A percentile compares a stretch with the other conserved stretches of the same genome.
Evolutionary conservation across 2,797 vertebrate species (phyloP).

Genomic region (Erithacus rubecula): DNA sequence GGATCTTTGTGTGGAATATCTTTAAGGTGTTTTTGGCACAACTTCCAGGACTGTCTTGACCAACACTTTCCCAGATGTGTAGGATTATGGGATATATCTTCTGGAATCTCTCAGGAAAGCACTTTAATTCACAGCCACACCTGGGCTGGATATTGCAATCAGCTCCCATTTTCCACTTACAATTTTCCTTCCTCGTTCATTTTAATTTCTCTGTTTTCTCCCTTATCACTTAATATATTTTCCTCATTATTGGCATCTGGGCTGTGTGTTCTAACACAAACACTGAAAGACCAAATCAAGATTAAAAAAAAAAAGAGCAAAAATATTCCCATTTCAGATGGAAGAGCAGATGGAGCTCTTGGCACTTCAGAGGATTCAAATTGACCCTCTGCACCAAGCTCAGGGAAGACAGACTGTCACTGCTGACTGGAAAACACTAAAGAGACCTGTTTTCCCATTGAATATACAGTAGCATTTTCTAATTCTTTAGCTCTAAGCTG

Average conservation of each 20-base stretch:
- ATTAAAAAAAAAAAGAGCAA: slow-evolving; percentile 73
- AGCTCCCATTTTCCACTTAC: slow-evolving; percentile 23
- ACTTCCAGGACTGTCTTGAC: slow-evolving; percentile 54
- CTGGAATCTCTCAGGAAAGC: slow-evolving; percentile 50
- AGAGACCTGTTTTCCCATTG: slow-evolving; percentile 61
- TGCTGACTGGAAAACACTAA: slow-evolving; percentile 57
- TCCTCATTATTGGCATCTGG: slow-evolving; percentile 72
- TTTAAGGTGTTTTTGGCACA: slow-evolving; percentile 68
- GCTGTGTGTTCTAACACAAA: slow-evolving; percentile 68
- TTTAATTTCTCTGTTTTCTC: slow-evolving; percentile 63
- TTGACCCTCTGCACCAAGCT: slow-evolving; percentile 78
- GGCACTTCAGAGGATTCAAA: slow-evolving; percentile 77
- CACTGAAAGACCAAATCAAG: slow-evolving; percentile 75
- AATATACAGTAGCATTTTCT: slow-evolving; percentile 55
- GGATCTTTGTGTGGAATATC: slow-evolving; percentile 57
- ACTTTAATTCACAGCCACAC: slow-evolving; percentile 49
- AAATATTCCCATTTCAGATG: slow-evolving; percentile 81
- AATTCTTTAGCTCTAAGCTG: slow-evolving; percentile 47
- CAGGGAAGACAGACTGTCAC: slow-evolving; percentile 76
- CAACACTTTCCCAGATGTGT: slow-evolving; percentile 62
- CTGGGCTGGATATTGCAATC: slow-evolving; percentile 48
- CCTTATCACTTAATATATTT: slow-evolving; percentile 66
- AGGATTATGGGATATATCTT: slow-evolving; percentile 58
- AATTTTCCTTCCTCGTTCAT: slow-evolving; percentile 46
- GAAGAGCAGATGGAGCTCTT: slow-evolving; percentile 81